Evolutionary conservation across 1,140 invertebrate species (phyloP).

Genomic region (Plutomurus gul): DNA sequence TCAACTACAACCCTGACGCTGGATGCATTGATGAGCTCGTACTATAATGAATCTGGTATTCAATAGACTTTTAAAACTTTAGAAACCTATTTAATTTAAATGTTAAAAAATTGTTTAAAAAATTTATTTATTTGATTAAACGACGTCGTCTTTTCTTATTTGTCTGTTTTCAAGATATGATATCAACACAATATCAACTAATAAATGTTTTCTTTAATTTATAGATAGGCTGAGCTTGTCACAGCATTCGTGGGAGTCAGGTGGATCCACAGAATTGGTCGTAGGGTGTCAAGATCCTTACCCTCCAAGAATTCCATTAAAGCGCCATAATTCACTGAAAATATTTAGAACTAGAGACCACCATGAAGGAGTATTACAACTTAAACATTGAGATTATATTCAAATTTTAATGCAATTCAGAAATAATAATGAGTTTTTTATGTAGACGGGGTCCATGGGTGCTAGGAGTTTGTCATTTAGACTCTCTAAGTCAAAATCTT

Average conservation of each 20-base stretch:
- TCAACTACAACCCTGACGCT: not conserved
- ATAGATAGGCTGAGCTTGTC: conserved; percentile 30
- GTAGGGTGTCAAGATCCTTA: not conserved
- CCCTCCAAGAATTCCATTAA: not conserved
- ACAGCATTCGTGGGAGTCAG: conserved; percentile 23
- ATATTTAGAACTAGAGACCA: conserved; percentile 40
- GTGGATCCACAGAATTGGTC: not conserved
- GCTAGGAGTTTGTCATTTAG: conserved; percentile 42
- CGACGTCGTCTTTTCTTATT: too few relatives aligned
- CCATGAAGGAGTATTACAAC: not conserved
- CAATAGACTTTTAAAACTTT: not conserved
- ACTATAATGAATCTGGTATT: conserved; percentile 30
- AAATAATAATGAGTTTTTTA: not conserved
- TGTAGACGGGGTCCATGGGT: not conserved
- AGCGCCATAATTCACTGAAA: conserved; percentile 44
- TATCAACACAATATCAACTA: not conserved
- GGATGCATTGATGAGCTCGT: not conserved
- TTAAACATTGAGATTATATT: not conserved
- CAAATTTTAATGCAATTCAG: not conserved
- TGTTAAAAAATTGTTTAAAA: not conserved
- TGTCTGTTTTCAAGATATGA: not conserved
- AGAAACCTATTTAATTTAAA: not conserved
- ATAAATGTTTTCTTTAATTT: not conserved
- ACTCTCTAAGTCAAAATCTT: conserved; percentile 37
- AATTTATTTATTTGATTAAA: too few relatives aligned